Base-by-base conservation (phyloP, 2,113 vertebrate genomes). In the Illadopsis cleaveri region DNA sequence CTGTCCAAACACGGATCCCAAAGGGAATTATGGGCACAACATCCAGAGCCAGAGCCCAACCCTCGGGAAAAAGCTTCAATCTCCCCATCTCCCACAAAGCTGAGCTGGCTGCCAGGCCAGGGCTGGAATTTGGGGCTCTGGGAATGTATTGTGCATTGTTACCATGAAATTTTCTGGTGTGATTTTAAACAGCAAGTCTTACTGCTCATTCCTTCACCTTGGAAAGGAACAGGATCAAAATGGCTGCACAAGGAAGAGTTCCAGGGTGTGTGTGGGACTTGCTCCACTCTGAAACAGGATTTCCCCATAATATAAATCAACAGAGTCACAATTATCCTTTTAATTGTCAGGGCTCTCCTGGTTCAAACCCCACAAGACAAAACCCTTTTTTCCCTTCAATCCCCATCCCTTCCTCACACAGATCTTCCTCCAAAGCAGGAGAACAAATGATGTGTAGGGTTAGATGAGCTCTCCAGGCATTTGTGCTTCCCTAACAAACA, bases 21-120 rank as follows among this genome's bases (percentile, higher is more conserved):
- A 9, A 6, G 5, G 16, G n/a, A 77, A 53, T 3, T 30, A 14
- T 0, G 1, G 71, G 12, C 81, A 47, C 57, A 31, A 2, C 6
- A 45, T 0, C 27, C 66, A 38, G 13, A 65, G 53, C 30, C 47
- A 38, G 1, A 9, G 60, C 21, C 31, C 48, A 28, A 48, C 0
- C 51, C 64, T n/a, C 5, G 65, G 77, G 7, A 27, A 40, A 6
- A 6, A 58, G 58, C 27, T 78, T 22, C 57, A 8, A 24, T 6
- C 27, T 54, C 25, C 28, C 5, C 20, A 9, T 12, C 33, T 35
- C 47, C 20, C 0, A 6, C 50, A 62, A 15, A 86, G 76, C 82
- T 54, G 70, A 89, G 28, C 51, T 48, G 11, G 37, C 61, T 61
- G 53, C 61, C 66, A 37, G 37, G 12, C 48, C 70, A 10, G 19